A percentile compares a stretch with the other conserved stretches of the same genome.
Evolutionary conservation across 2,797 vertebrate species (phyloP).

Genomic region (Cottoperca gobio): DNA sequence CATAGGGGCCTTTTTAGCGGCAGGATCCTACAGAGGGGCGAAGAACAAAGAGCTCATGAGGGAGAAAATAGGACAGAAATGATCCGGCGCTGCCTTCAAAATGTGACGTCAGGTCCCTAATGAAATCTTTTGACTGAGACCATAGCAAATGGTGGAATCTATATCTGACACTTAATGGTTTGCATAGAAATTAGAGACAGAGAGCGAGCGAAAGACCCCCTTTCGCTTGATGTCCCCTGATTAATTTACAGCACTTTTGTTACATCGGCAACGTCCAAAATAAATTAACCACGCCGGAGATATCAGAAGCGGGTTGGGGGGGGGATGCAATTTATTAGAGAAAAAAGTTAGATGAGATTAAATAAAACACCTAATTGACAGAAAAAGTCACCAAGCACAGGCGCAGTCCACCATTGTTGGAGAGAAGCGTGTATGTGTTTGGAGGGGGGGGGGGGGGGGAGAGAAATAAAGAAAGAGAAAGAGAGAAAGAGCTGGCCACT

Average conservation of each 20-base stretch:
- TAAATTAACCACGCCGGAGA: constrained; percentile 83
- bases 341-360: constrained; percentile 83
- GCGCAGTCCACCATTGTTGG: constrained; percentile 77
- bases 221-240: constrained; percentile 88
- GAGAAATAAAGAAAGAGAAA: constrained; percentile 60
- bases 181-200: constrained; percentile 94
- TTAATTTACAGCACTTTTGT: constrained; percentile 91
- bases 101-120: constrained; percentile 90
- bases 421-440: constrained; percentile 59
- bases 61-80: constrained; percentile 90
- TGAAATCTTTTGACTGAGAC: constrained; percentile 96
- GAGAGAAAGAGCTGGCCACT: constrained; percentile 90
- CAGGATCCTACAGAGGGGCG: constrained; percentile 81
- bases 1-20: constrained; percentile 84
- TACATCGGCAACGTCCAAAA: constrained; percentile 82
- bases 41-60: constrained; percentile 91
- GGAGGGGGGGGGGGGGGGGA: constrained; percentile 14
- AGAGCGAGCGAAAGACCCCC: constrained; percentile 53
- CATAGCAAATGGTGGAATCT: constrained; percentile 95
- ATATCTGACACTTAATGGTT: constrained; percentile 96
- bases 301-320: constrained; percentile 72
- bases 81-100: constrained; percentile 82
- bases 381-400: constrained; percentile 82
- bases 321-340: constrained; percentile 70
- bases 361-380: constrained; percentile 96